Conservation (phyloP, 2,888 invertebrate genomes). For the Branchipolynoe longqiensis region DNA sequence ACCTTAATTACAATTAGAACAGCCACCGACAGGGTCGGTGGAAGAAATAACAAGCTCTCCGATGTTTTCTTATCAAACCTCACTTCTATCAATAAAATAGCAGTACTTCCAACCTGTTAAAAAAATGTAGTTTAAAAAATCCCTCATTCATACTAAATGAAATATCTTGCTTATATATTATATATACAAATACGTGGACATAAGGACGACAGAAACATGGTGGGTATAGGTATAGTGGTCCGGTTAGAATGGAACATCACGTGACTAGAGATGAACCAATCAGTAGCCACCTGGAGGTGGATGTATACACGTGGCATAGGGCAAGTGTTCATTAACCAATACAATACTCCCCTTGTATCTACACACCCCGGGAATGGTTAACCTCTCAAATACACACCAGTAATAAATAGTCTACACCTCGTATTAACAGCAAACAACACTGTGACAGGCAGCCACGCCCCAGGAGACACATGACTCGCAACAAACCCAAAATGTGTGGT, state of each 20-base stretch:
- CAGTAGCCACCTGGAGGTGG: too few relatives aligned
- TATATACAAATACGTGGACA: conserved; percentile 9
- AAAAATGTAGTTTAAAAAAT: too few relatives aligned
- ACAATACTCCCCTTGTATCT: not conserved
- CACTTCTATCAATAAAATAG: too few relatives aligned
- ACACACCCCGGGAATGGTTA: conserved; percentile 16
- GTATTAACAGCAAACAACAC: not conserved
- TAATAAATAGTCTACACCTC: conserved; percentile 23
- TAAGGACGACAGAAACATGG: not conserved
- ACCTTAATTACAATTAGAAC: too few relatives aligned
- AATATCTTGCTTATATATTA: too few relatives aligned
- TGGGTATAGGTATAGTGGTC: not conserved
- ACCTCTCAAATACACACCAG: not conserved
- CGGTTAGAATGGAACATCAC: not conserved
- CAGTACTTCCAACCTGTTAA: too few relatives aligned
- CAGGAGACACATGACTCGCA: not conserved
- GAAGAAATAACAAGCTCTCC: too few relatives aligned
- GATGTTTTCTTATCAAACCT: too few relatives aligned
- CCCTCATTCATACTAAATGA: not conserved
- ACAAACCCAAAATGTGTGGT: not conserved
- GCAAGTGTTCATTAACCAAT: not conserved
- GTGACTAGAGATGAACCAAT: not conserved
- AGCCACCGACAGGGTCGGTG: too few relatives aligned
- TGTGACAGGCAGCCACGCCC: not conserved
- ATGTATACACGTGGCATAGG: too few relatives aligned